phyloP scores from a whole-genome alignment of 1,140 invertebrate genomes.

The Schlechtendalia chinensis region DNA sequence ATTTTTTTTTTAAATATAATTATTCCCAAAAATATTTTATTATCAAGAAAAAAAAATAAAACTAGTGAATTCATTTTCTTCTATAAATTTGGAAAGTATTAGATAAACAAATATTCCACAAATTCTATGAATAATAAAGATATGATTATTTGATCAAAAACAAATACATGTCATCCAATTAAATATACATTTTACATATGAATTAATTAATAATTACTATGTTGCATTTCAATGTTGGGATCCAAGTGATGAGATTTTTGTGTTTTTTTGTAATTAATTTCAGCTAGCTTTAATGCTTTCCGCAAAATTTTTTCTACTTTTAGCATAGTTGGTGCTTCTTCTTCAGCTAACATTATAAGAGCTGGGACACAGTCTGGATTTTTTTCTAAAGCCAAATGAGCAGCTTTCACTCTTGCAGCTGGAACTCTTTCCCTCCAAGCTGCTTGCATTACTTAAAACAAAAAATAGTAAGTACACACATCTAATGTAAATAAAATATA shows the following conservation, averaged over 20 bases:
- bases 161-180: neutral
- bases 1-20: too few relatives aligned
- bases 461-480: conserved; percentile 23
- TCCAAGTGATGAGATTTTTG: conserved; percentile 76
- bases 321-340: conserved; percentile 87
- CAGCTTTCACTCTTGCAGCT: conserved; percentile 84
- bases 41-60: too few relatives aligned
- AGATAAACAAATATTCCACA: too few relatives aligned
- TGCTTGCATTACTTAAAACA: conserved; percentile 82
- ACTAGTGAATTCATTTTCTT: too few relatives aligned
- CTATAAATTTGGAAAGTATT: too few relatives aligned
- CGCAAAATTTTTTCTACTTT: conserved; percentile 87
- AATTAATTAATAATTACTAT: conserved; percentile 33
- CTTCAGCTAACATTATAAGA: conserved; percentile 92
- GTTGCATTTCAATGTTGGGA: conserved; percentile 64
- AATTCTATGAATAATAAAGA: too few relatives aligned
- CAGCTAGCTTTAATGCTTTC: conserved; percentile 83
- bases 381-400: conserved; percentile 83
- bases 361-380: conserved; percentile 94
- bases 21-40: too few relatives aligned
- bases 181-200: neutral
- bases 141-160: neutral
- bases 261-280: conserved; percentile 79
- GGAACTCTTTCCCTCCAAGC: conserved; percentile 96
- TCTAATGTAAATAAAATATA: too few relatives aligned